Evolutionary conservation across 2,797 vertebrate genomes (phyloP).

Genomic region (Bryconaethiops microstoma): DNA sequence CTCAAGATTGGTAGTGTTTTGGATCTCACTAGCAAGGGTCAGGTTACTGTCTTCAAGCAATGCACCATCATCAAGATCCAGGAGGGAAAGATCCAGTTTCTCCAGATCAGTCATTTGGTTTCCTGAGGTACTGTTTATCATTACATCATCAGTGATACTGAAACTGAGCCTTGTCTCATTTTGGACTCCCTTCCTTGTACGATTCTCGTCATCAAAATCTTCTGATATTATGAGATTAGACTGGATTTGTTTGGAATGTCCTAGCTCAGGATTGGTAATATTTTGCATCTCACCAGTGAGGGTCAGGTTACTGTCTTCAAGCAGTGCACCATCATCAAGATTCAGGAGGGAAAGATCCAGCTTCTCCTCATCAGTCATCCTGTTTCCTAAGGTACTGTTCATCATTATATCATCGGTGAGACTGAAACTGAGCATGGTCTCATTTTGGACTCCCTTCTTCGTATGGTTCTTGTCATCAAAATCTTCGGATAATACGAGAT

Average conservation of each 20-base stretch:
- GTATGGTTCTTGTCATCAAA: constrained; percentile 23
- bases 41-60: background rate
- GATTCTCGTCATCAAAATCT: constrained; percentile 14
- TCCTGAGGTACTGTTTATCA: constrained; percentile 5
- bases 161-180: constrained; percentile 1
- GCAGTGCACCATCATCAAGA: constrained; percentile 39
- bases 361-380: constrained; percentile 64
- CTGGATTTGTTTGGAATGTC: constrained; percentile 14
- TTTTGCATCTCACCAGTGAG: constrained; percentile 11
- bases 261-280: constrained; percentile 8
- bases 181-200: constrained; percentile 11
- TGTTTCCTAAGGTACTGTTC: constrained; percentile 61
- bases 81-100: background rate
- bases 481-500: constrained; percentile 8
- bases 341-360: constrained; percentile 77
- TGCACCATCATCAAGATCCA: constrained; percentile 56
- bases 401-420: background rate
- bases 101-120: constrained; percentile 19
- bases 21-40: background rate
- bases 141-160: background rate
- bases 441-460: constrained; percentile 19
- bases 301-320: background rate
- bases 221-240: constrained; percentile 7
- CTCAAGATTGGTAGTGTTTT: constrained; percentile 23
- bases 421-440: background rate